Base-by-base conservation (phyloP, 2,113 vertebrate genomes). In the Hippocampus abdominalis region DNA sequence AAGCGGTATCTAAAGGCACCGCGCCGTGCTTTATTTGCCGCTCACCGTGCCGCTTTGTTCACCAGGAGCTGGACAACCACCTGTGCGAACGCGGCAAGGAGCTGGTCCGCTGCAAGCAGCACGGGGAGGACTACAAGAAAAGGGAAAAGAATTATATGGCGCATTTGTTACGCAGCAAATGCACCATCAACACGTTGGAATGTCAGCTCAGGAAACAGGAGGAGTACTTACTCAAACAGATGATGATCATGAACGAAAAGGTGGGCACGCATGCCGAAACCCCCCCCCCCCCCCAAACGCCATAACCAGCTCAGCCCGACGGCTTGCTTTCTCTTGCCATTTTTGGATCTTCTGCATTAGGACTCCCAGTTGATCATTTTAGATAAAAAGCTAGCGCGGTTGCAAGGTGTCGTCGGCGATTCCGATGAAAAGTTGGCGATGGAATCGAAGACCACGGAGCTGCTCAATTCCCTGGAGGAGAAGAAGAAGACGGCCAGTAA, bases 41-140 rank as follows among this genome's bases (percentile, higher is more conserved):
- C 48, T 49, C 16, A 49, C 51, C 21, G 1, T 53, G 12, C 6
- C 3, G 6, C 66, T 21, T 32, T 63, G 39, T 73, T 48, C 54
- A 67, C 9, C 77, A 99, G 97, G 94, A 97, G 79, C 86, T 95
- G 57, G 94, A 95, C 48, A 56, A 78, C 0, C 92, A 94, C 64
- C 78, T 94, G 61, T 83, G 72, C 8, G 86, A 89, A 10, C 65
- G 93, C 77, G 92, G 92, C 74, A 89, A 92, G 0, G 68, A 91
- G 46, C 80, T 95, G 40, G 94, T 94, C 74, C 90, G 85, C 81
- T 91, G 86, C 64, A 92, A 70, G 76, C 90, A 95, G 48, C 90
- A 93, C 40, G 70, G 97, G 42, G 89, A 94, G 79, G 53, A 21
- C 1, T 81, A 92, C 64, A 84, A 74, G 56, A 80, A 72, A 2